phyloP scores from a whole-genome alignment of 2,797 vertebrate species.

The Galaxias olidus region DNA sequence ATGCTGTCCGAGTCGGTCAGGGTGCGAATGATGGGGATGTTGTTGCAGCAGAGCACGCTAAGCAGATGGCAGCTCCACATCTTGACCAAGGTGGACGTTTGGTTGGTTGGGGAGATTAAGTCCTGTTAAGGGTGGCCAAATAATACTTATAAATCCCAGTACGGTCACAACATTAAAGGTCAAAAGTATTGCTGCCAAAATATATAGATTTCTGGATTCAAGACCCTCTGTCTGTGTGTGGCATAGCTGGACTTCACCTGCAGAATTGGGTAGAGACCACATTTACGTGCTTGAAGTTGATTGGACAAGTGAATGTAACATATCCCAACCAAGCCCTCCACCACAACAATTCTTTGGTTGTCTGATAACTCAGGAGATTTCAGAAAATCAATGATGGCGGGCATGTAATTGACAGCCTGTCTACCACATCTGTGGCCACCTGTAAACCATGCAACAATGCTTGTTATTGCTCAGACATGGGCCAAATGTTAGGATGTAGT shows the following conservation, averaged over 20 bases:
- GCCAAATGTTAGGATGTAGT: too few species aligned
- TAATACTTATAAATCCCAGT: too few species aligned
- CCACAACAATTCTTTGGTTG: constrained; percentile 22
- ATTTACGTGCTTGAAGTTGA: constrained; percentile 18
- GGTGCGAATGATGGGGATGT: constrained; percentile 4
- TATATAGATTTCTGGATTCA: too few species aligned
- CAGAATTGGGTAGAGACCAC: constrained; percentile 26
- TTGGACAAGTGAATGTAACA: constrained; percentile 46
- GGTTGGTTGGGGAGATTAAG: accelerated
- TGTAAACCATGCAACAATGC: neutral
- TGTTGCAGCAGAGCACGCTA: constrained; percentile 50
- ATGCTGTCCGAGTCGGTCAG: neutral
- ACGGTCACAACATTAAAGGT: too few species aligned
- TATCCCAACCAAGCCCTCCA: constrained; percentile 33
- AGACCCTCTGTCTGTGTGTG: too few species aligned
- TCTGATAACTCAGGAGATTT: neutral
- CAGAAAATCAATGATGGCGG: constrained; percentile 33
- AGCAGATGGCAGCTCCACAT: constrained; percentile 50
- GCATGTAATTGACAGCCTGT: constrained; percentile 21
- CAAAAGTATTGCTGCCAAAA: too few species aligned
- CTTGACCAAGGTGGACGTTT: constrained; percentile 13
- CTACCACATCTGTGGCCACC: constrained; percentile 14
- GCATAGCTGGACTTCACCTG: neutral
- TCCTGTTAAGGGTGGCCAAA: neutral
- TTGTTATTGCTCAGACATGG: too few species aligned